Evolutionary conservation across 1,140 invertebrate species (phyloP).

Genomic region (Diplogasteroides magnus): DNA sequence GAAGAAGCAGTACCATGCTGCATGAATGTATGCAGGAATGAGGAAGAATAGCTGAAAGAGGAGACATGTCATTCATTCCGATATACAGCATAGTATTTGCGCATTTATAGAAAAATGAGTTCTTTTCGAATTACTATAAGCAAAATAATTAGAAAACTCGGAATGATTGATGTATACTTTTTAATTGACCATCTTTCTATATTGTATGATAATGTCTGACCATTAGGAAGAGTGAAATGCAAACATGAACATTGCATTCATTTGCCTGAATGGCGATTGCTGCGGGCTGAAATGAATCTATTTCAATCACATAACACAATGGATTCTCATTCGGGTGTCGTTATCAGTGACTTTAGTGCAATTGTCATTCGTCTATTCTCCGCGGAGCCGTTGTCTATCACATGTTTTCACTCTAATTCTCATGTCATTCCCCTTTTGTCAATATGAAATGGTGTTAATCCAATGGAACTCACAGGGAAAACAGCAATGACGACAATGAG

Average conservation of each 20-base stretch:
- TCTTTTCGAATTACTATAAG: no score
- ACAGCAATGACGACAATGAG: slow-evolving; percentile 28
- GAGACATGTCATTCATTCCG: no score
- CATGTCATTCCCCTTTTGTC: not conserved
- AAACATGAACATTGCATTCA: slow-evolving; percentile 35
- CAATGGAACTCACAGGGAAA: slow-evolving; percentile 22
- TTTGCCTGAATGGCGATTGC: slow-evolving; percentile 36
- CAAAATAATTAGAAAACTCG: no score
- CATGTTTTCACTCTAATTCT: not conserved
- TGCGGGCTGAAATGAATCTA: slow-evolving; percentile 26
- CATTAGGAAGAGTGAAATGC: slow-evolving; percentile 29
- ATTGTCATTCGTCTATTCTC: no score
- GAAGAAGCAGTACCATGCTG: slow-evolving; percentile 38
- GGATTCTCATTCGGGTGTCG: not conserved
- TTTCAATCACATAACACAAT: not conserved
- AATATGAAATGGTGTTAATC: not conserved
- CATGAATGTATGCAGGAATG: slow-evolving; percentile 35
- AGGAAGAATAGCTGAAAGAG: slow-evolving; percentile 27
- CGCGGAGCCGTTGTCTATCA: no score
- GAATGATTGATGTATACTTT: no score
- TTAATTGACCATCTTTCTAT: no score
- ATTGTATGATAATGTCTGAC: no score
- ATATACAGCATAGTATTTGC: no score
- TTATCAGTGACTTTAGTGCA: no score
- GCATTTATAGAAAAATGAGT: no score